Evolutionary conservation across 23 tunicate genomes (phyloP).

Genomic region (Pegea sp.): DNA sequence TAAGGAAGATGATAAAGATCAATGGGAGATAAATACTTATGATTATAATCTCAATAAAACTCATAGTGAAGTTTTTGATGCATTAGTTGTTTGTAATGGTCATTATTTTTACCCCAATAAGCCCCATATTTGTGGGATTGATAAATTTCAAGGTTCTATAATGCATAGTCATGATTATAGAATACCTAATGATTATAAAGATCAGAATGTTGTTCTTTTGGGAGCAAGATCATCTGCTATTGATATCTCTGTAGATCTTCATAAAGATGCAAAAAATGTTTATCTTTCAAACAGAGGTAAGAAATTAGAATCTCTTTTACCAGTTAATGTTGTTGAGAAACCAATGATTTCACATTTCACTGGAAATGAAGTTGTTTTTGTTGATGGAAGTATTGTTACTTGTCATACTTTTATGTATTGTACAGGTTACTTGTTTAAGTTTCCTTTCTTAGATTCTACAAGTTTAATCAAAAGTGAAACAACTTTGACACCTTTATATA

Average conservation of each 20-base stretch:
- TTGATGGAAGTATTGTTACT: slow-evolving; percentile 19
- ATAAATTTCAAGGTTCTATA: slow-evolving; percentile 22
- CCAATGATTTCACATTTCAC: slow-evolving; percentile 7
- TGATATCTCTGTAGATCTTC: slow-evolving; percentile 34
- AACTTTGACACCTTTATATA: slow-evolving; percentile 25
- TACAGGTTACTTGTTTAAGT: slow-evolving; percentile 58
- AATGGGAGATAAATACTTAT: slow-evolving; percentile 22
- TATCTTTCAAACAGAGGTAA: slow-evolving; percentile 22
- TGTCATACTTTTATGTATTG: slow-evolving; percentile 41
- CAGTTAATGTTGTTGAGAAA: slow-evolving; percentile 27
- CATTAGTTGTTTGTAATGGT: slow-evolving; percentile 72
- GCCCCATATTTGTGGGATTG: slow-evolving; percentile 26
- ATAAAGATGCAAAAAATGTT: slow-evolving; percentile 27
- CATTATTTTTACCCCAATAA: slow-evolving; percentile 38
- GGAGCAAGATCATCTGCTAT: slow-evolving; percentile 52
- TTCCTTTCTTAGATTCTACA: slow-evolving; percentile 45
- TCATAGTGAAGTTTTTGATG: slow-evolving; percentile 26
- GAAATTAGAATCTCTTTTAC: slow-evolving; percentile 6
- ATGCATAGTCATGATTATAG: slow-evolving; percentile 51
- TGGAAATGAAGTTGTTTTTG: slow-evolving; percentile 20
- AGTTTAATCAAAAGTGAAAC: slow-evolving; percentile 6
- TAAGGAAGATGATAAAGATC: background rate
- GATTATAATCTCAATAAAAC: slow-evolving; percentile 6
- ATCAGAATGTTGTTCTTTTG: slow-evolving; percentile 25
- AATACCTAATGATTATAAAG: slow-evolving; percentile 12